phyloP scores from a whole-genome alignment of 2,888 invertebrate genomes.

The Drosophila paucipuncta region DNA sequence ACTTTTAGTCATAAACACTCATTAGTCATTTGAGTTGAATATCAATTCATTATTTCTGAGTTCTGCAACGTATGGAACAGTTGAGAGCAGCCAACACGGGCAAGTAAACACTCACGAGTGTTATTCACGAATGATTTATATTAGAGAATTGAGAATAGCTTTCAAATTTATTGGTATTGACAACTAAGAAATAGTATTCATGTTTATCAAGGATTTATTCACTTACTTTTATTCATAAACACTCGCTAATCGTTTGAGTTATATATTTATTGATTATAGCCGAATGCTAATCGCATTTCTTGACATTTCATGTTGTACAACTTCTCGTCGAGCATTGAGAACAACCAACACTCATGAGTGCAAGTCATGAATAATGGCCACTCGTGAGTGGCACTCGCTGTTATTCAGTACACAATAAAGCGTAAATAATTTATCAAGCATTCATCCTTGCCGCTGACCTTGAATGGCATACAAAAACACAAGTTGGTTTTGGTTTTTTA shows the following conservation, averaged over 20 bases:
- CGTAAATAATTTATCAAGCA: constrained; percentile 41
- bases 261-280: not conserved
- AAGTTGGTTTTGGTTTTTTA: constrained; percentile 19
- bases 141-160: not conserved
- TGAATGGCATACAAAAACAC: constrained; percentile 10
- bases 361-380: constrained; percentile 21
- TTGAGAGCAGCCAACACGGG: no score
- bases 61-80: no score
- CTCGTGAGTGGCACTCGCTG: constrained; percentile 12
- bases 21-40: not conserved
- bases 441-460: constrained; percentile 50
- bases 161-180: no score
- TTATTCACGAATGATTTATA: constrained; percentile 1
- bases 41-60: not conserved
- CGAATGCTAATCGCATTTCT: not conserved
- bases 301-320: not conserved
- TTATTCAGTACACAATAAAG: constrained; percentile 16
- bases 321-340: not conserved
- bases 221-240: not conserved
- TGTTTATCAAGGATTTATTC: not conserved
- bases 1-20: not conserved
- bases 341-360: constrained; percentile 4
- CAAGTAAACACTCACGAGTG: constrained; percentile 3
- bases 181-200: not conserved
- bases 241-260: not conserved